Base-by-base conservation (phyloP, 2,888 invertebrate species). In the Odontocolon sp. region DNA sequence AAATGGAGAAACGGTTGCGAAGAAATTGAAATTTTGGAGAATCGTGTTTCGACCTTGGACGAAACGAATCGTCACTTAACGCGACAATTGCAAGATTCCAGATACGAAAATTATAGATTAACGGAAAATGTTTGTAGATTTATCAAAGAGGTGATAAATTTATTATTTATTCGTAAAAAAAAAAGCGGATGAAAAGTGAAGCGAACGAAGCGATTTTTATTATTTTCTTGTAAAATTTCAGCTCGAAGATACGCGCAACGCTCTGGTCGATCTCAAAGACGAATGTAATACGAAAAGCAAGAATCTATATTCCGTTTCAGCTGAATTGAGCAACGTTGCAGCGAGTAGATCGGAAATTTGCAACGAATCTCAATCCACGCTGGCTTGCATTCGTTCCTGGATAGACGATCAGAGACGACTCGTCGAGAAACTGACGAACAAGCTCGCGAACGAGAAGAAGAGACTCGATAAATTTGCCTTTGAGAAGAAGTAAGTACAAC, bases 351-450 rank as follows among this genome's bases (percentile, higher is more conserved):
- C 86, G 0, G 86, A 89, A 77, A 81, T 87, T 2, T 87, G 84
- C 31, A 86, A 86, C 50, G 87, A 89, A 75, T 86, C 87, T 0
- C 83, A 86, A 57, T 75, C 82, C n/a, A 84, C 88, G 14, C 83
- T 89, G 36, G 78, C 79, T 1, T 84, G 86, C 67, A 86, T 88
- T 57, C 85, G 88, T 0, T 63, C 73, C 2, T 89, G 86, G 86
- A 86, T 89, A 82, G 83, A 83, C 33, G 84, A 88, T 47, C 87
- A 89, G 59, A 82, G 80, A 36, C 77, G 82, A 36, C 76, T 82
- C 3, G 81, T 82, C 2, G 80, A 82, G 3, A 84, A 78, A 21
- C 72, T 88, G 5, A 66, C 61, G 11, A 72, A 79, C 6, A 85
- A 81, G 73, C 77, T 88, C 26, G 83, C 84, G 36, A 78, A 74